Evolutionary conservation across 2,888 invertebrate species (phyloP).

Genomic region (Phrixothrix hirtus): DNA sequence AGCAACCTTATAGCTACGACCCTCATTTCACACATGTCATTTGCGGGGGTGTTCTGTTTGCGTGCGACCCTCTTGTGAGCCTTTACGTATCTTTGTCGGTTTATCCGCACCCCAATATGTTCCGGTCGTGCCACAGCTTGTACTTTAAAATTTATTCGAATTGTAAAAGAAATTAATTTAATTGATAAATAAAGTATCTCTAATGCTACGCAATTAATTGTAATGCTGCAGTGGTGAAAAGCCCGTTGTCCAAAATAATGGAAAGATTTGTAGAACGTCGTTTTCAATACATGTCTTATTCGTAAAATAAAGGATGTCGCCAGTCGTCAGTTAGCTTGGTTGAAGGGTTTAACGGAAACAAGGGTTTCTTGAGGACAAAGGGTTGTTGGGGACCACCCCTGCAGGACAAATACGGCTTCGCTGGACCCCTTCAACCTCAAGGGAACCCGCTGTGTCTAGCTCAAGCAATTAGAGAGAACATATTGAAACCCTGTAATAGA

Average conservation of each 20-base stretch:
- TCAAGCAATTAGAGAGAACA: constrained; percentile 42
- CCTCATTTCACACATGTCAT: constrained; percentile 41
- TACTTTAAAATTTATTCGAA: too few species aligned
- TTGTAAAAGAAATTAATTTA: too few species aligned
- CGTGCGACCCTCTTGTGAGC: constrained; percentile 34
- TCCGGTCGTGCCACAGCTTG: too few species aligned
- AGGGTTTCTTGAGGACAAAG: constrained; percentile 48
- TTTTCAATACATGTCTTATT: constrained; percentile 11
- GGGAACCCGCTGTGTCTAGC: constrained; percentile 34
- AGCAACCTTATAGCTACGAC: constrained; percentile 38
- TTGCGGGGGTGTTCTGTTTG: constrained; percentile 41
- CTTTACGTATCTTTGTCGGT: constrained; percentile 37
- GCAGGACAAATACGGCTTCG: constrained; percentile 42
- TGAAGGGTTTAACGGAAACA: constrained; percentile 36
- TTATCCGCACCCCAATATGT: constrained; percentile 26
- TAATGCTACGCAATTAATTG: too few species aligned
- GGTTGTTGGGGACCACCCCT: constrained; percentile 45
- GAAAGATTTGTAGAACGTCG: too few species aligned
- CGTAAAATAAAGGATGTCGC: constrained; percentile 21
- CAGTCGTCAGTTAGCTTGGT: constrained; percentile 29
- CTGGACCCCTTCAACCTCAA: constrained; percentile 32
- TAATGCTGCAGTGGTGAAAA: too few species aligned
- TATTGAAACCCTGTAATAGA: constrained; percentile 40
- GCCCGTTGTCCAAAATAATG: too few species aligned
- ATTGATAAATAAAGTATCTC: too few species aligned